Base-by-base conservation (phyloP, 1,140 invertebrate species). In the Acromyrmex echinatior region DNA sequence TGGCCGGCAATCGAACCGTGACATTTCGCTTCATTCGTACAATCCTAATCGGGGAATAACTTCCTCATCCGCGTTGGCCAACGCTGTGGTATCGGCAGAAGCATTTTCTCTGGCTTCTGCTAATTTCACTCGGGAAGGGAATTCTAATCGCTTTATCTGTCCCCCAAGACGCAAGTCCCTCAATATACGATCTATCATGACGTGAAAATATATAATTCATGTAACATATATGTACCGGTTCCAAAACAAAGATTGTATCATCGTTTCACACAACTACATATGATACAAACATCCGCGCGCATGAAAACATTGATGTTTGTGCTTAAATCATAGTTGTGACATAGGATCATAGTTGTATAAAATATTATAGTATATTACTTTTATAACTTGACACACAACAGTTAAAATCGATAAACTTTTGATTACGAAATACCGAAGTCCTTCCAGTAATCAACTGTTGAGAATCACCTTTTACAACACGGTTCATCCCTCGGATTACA, bases 1-100 rank as follows among this genome's bases (percentile, higher is more conserved):
- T 18, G 14, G 31, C 16, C 66, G n/a, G 39, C 39, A 66, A 51
- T 76, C 70, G 53, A 74, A 76, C 39, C 56, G 56, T 74, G 70
- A 62, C 70, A 76, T 76, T 84, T 70, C 12, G 58, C 56, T 39
- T 84, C 18, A 84, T 62, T 84, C 56, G 80, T 76, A 76, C 70
- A 76, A 84, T 84, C 70, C 78, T 49, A 62, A 84, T 35, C 16
- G 39, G 18, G 6, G 56, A 51, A 51, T 18, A 84, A 84, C 56
- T 74, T 76, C 71, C 16, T 9, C 49, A 28, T 74, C 45, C 21
- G 18, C 31, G 49, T 25, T 14, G 25, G 35, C 25, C 53, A 62
- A 49, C 21, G 18, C 12, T 74, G 66, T 62, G 39, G 39, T 62
- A 84, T 74, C 39, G 80, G 56, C 70, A 76, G 39, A 84, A 76